Evolutionary conservation across 1,140 invertebrate genomes (phyloP), one percentile per base, ranked within the genome.

Genomic region (Euglossa dilemma): DNA sequence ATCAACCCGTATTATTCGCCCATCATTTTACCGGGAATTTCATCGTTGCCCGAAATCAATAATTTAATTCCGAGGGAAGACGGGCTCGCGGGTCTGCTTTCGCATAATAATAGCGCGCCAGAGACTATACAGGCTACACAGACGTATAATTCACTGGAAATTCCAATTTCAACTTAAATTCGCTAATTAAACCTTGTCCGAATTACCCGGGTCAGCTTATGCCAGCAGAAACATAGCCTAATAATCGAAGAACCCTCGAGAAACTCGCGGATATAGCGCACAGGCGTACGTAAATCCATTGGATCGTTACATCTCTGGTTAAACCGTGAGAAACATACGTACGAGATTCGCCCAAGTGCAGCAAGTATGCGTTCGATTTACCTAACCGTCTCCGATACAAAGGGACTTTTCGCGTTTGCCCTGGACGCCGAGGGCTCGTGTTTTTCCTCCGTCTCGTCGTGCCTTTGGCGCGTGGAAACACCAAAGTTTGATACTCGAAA

Each of bases 61-160:
- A 79, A 78, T 78, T 76, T 59, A 25, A 78, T 69, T 67, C 52
- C 20, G n/a, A 25, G 28, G 64, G 61, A 76, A 76, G 61, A 66
- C 47, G 23, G 36, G 64, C 11, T 36, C 52, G 75, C 50, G 64
- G 20, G 25, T 1, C 76, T 23, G 20, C 16, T 63, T 36, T 50
- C 54, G 66, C 52, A 50, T 79, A 69, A 79, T 70, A 59, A 79
- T 50, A 61, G 36, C 52, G 45, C n/a, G n/a, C 66, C 54, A 50
- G 74, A 66, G 47, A 52, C 52, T 45, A 23, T 12, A 23, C 12
- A 9, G 50, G 14, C 54, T 28, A 25, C n/a, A 4, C 54, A 36
- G 36, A 36, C 43, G n/a, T 78, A 28, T 50, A 69, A 78, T 78
- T 69, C 50, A 11, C 28, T 9, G 66, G 18, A 45, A 54, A 76